These are phyloP conservation scores for Lomographa bimaculata DNA, from an alignment of 2,888 invertebrate genomes.

Conservation along the genomic window DNA sequence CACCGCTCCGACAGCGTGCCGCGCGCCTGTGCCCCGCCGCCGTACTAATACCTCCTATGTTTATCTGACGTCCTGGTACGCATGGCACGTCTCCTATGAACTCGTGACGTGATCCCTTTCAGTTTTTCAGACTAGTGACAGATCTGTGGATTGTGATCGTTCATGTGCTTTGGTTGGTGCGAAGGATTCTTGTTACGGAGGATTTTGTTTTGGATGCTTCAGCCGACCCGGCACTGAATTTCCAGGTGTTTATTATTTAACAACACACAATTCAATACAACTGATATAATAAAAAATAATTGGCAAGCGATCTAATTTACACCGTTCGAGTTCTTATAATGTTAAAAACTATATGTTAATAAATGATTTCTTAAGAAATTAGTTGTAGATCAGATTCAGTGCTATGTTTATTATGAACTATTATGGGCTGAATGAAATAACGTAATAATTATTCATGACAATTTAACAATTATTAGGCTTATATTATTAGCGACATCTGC, in stretches of 20 bases:
- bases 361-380: no score
- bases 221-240: conserved; percentile 44
- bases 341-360: no score
- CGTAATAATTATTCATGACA: no score
- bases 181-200: conserved; percentile 46
- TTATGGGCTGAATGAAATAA: no score
- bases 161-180: conserved; percentile 70
- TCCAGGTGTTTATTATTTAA: conserved; percentile 54
- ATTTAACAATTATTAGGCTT: no score
- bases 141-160: conserved; percentile 68
- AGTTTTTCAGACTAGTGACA: conserved; percentile 52
- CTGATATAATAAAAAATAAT: no score
- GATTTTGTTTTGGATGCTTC: conserved; percentile 61
- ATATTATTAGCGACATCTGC: no score
- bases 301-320: no score
- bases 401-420: no score
- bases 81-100: conserved; percentile 59
- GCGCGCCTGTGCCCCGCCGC: conserved; percentile 62
- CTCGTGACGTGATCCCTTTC: conserved; percentile 57
- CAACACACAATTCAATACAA: no score
- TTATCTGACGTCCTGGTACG: conserved; percentile 63
- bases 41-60: conserved; percentile 60
- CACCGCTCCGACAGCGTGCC: conserved; percentile 78
- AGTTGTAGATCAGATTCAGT: no score
- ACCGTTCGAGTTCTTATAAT: no score